These are phyloP conservation scores for Poeciliopsis paucimaculata DNA, from an alignment of 2,797 vertebrate species.

Conservation along the genomic window DNA sequence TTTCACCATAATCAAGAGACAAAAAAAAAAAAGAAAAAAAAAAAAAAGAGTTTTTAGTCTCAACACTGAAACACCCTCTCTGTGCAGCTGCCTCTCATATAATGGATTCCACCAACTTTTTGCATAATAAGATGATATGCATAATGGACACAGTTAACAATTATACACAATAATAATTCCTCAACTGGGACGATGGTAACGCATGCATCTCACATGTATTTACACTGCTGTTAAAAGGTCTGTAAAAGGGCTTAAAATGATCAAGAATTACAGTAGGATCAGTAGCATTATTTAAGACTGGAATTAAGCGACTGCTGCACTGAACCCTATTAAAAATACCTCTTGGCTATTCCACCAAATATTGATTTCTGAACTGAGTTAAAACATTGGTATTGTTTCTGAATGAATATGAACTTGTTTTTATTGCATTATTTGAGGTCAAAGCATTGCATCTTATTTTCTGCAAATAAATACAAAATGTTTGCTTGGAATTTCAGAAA, in stretches of 20 bases:
- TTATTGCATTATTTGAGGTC: no score
- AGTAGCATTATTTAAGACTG: not conserved
- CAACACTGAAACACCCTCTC: not conserved
- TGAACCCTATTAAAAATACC: no score
- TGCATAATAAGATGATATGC: constrained; percentile 1
- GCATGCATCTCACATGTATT: not conserved
- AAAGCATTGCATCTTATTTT: no score
- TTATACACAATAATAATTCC: not conserved
- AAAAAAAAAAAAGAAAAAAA: not conserved
- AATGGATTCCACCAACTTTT: not conserved
- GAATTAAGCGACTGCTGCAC: no score
- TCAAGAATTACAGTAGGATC: not conserved
- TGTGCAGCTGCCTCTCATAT: not conserved
- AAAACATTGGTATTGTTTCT: no score
- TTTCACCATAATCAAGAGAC: not conserved
- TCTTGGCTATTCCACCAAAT: no score
- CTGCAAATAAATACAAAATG: no score
- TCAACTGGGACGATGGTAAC: not conserved
- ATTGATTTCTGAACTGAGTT: no score
- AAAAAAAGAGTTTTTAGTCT: not conserved
- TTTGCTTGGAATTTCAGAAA: no score
- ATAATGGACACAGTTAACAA: not conserved
- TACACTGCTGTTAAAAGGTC: not conserved
- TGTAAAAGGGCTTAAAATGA: not conserved
- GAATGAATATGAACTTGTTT: no score